Evolutionary conservation across 2,888 invertebrate genomes (phyloP), one percentile per base, ranked within the genome.

Genomic region (Diarsia dahlii): DNA sequence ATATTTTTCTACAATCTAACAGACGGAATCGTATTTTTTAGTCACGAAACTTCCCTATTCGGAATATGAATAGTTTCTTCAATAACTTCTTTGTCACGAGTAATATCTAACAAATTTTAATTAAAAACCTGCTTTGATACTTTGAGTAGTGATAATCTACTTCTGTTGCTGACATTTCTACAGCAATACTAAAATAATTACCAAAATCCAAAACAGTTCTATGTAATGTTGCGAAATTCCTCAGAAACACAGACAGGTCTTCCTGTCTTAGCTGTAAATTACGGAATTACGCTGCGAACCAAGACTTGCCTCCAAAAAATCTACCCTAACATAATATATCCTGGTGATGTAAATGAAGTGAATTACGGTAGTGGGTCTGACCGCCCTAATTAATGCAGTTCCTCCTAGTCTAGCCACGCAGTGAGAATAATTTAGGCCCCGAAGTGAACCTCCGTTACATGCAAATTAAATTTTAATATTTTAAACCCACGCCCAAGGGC

Each of bases 381-480:
- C 84, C 85, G 81, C 80, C 74, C 58, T 87, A 85, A 87, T 87
- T 88, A 87, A 88, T 87, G 88, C 82, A 87, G 74, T 81, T 84
- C 71, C 85, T 84, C 73, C 80, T 80, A 78, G 87, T 84, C 84
- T 88, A 88, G 87, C 88, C 90, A 89, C 86, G 88, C 88, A 86
- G 80, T 80, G 73, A 75, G 89, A 89, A 89, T 89, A 87, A 89
- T 89, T 89, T 86, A 87, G 81, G 76, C 65, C 23, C 76, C 58
- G 73, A 88, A 88, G 79, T 71, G 68, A 79, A 72, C 84, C 81
- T 34, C 78, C 81, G 87, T 82, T 81, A 85, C 81, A 82, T 84
- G 84, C 68, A 89, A 91, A 91, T 91, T 89, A 91, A 90, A 91
- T 88, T 90, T 91, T 90, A 91, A 91, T 90, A 90, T 90, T 90